A percentile compares a stretch with the other conserved stretches of the same genome.
Conservation (phyloP, 2,797 vertebrate species). For the Cottoperca gobio region DNA sequence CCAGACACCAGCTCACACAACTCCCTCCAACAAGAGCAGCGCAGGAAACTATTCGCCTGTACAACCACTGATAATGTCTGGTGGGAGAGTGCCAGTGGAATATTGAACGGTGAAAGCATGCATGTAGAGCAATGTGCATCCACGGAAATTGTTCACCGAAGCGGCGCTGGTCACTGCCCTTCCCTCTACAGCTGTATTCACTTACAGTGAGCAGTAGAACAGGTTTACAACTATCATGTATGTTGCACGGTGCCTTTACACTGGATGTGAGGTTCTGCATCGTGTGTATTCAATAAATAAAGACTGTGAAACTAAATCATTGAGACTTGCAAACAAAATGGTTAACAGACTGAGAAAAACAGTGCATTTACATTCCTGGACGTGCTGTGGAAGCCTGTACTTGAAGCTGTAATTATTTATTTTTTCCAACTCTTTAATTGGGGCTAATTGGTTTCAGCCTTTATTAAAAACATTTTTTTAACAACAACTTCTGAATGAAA, state of each 20-base stretch:
- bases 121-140: constrained; percentile 23
- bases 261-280: neutral
- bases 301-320: neutral
- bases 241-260: neutral
- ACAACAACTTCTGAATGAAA: too few species aligned
- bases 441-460: neutral
- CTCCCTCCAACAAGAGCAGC: constrained; percentile 27
- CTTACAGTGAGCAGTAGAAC: neutral
- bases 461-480: too few species aligned
- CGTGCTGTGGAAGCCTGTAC: too few species aligned
- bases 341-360: neutral
- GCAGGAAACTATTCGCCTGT: constrained; percentile 52
- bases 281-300: neutral
- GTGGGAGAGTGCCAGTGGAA: constrained; percentile 50
- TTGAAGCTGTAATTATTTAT: too few species aligned
- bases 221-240: neutral
- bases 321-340: neutral
- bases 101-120: constrained; percentile 43
- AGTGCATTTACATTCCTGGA: neutral
- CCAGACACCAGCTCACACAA: constrained; percentile 69
- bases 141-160: constrained; percentile 32
- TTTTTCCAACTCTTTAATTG: neutral
- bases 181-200: neutral
- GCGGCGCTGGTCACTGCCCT: constrained; percentile 9
- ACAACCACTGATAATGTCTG: constrained; percentile 54